Percentiles rank a stretch among this genome's conserved stretches.
Conservation (phyloP, 2,888 invertebrate genomes). For the Rhamnusium bicolor region DNA sequence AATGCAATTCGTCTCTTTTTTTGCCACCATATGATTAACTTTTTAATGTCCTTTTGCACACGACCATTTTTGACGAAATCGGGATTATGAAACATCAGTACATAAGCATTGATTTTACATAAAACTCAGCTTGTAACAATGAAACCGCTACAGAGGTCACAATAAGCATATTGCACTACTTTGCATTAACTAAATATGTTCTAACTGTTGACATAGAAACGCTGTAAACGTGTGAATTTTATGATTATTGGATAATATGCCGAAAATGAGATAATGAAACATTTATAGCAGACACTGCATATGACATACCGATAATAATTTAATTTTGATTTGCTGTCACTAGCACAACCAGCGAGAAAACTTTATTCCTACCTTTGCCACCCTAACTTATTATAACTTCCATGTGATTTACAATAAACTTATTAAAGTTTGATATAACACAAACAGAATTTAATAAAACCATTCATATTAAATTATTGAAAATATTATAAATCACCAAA, state of each 20-base stretch:
- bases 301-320: slow-evolving; percentile 9
- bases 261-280: not conserved
- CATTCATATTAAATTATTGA: too few relatives aligned
- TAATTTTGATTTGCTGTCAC: not conserved
- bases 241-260: not conserved
- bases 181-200: not conserved
- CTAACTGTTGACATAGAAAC: not conserved
- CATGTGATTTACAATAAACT: not conserved
- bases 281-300: not conserved
- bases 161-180: too few relatives aligned
- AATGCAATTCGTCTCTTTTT: too few relatives aligned
- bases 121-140: too few relatives aligned
- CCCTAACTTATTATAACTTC: not conserved
- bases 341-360: not conserved
- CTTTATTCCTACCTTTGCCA: not conserved
- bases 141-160: too few relatives aligned
- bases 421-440: not conserved
- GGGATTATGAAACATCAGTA: too few relatives aligned
- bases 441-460: not conserved
- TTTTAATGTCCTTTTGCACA: too few relatives aligned
- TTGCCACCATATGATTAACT: too few relatives aligned
- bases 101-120: too few relatives aligned
- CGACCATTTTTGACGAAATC: too few relatives aligned
- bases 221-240: not conserved
- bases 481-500: too few relatives aligned